Evolutionary conservation across 2,888 invertebrate genomes (phyloP), one percentile per base, ranked within the genome.

Genomic region (Sphaerophoria taeniata): DNA sequence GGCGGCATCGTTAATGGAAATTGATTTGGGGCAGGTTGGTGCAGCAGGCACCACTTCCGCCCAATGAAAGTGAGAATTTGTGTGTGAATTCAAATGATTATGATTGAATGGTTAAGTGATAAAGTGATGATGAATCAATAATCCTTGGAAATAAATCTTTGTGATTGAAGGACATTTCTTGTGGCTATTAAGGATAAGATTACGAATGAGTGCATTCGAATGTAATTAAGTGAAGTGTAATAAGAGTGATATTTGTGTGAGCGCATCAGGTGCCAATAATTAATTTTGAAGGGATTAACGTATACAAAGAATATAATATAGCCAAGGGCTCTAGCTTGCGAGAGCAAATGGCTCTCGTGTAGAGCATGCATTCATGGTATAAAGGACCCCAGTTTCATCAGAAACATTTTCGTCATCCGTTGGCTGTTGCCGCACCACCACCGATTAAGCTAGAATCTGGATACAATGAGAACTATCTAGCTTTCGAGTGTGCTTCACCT

Each of bases 331-430:
- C 79, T 79, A 6, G 69, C 53, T 24, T 70, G 71, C 74, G 77
- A 77, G 85, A 80, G 76, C 73, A 85, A 76, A 85, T 85, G 85
- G 85, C 85, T 85, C 81, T 85, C 51, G 76, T 49, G 9, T 85
- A 85, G 91, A 91, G 91, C 91, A 91, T 91, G 91, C 91, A 91
- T 91, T 91, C 91, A 88, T 91, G 91, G 91, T 91, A 91, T 90
- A 91, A 91, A 90, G 91, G 91, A 91, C 91, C 91, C 88, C 91
- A 91, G 89, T 88, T 91, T 91, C 90, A 90, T 88, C 91, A 91
- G 88, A 86, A 82, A 86, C 86, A 86, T 56, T 91, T 90, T 80
- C 91, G 91, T 79, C 91, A 91, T 89, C 91, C 91, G n/a, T 89
- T 91, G 80, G 91, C 91, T 87, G 91, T 91, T 78, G 90, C 91